Percentiles rank a stretch among this genome's conserved stretches.
Conservation (phyloP, 2,113 vertebrate species). For the Ceratotherium simum region DNA sequence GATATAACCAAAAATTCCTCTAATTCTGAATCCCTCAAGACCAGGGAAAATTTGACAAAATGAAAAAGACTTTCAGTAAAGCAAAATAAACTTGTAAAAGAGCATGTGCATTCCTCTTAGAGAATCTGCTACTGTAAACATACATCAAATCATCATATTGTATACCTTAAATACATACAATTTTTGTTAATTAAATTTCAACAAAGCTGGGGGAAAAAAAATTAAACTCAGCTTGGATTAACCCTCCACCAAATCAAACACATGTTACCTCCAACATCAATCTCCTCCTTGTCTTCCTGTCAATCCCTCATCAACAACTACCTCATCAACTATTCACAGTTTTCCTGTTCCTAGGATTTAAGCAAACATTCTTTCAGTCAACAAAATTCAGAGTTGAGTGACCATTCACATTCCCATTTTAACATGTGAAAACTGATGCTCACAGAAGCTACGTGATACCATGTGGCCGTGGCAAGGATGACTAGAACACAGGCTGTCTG, state of each 20-base stretch:
- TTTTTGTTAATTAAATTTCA: neutral
- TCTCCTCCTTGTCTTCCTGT: neutral
- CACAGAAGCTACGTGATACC: neutral
- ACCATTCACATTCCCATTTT: neutral
- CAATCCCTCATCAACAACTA: neutral
- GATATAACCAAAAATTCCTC: neutral
- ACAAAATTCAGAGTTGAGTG: neutral
- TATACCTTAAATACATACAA: neutral
- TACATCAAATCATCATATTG: neutral
- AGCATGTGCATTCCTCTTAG: neutral
- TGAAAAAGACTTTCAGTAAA: neutral
- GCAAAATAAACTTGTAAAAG: neutral
- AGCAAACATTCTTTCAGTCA: neutral
- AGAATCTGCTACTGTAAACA: neutral
- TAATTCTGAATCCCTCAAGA: neutral
- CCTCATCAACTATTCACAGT: neutral
- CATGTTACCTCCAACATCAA: neutral
- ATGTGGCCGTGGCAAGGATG: too few relatives aligned
- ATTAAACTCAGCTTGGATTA: neutral
- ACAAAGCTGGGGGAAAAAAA: neutral
- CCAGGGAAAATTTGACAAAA: neutral
- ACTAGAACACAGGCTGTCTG: neutral
- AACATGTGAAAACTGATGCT: neutral
- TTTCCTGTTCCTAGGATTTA: neutral
- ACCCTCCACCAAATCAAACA: neutral